Evolutionary conservation across 2,113 vertebrate species (phyloP), one percentile per base, ranked within the genome.

Genomic region (Brachypodius melanocephalos): DNA sequence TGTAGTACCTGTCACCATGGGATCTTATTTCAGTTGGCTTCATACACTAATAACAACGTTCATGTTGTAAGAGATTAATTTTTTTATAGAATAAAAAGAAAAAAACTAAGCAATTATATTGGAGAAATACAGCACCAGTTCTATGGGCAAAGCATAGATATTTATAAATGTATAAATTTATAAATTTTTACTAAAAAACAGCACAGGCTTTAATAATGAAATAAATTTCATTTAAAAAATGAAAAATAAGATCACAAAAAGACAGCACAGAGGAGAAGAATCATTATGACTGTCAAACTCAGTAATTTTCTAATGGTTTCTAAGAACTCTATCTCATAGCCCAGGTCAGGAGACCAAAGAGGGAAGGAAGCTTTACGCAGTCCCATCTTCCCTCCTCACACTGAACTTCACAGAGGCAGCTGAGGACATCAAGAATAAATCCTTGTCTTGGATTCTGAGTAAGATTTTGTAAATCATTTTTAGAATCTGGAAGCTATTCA

Each of bases 401-500:
- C 8, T 63, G 49, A 79, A 89, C 72, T 81, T 72, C 73, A 81
- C 4, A 4, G 74, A 93, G n/a, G 17, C 12, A 58, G 26, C 38
- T 49, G 51, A 82, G 38, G 73, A 89, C 54, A 88, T 14, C 28
- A 58, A 63, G 28, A 22, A 14, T 31, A 66, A 38, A 26, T 83
- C 69, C 19, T n/a, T 75, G 17, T 29, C 52, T 61, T 22, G 17
- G 25, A 62, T 14, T 43, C 55, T 76, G 55, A 94, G 14, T n/a
- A 49, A 74, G 15, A 6, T 45, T 82, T 46, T 71, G 12, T 45
- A 69, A 69, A 89, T 19, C 9, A 51, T 18, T 86, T 90, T 83
- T 43, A 67, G 13, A 86, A 80, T 86, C 75, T 88, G 72, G 55
- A 91, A 94, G 59, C 46, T 68, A 32, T 91, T 93, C 88, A 94